A percentile compares a stretch with the other conserved stretches of the same genome.
These are phyloP conservation scores for Mechanitis messenoides DNA, from an alignment of 2,888 invertebrate species.

Conservation along the genomic window DNA sequence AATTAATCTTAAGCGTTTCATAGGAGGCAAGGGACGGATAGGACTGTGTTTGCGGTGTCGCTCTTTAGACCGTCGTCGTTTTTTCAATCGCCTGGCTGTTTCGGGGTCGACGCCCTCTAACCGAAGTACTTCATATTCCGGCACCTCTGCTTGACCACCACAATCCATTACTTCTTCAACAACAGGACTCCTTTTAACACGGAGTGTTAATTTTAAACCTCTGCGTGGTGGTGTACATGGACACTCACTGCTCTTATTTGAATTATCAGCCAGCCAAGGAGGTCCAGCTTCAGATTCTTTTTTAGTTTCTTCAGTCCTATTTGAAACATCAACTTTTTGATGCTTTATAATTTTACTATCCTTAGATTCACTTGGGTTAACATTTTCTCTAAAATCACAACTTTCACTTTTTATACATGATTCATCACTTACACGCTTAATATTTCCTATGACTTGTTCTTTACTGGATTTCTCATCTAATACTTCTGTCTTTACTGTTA, in stretches of 20 bases:
- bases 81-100: constrained; percentile 75
- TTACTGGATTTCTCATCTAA: constrained; percentile 39
- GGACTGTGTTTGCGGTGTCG: constrained; percentile 72
- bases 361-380: constrained; percentile 67
- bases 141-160: constrained; percentile 82
- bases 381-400: constrained; percentile 72
- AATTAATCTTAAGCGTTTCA: constrained; percentile 90
- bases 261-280: constrained; percentile 64
- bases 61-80: constrained; percentile 71
- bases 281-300: constrained; percentile 61
- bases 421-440: constrained; percentile 54
- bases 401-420: constrained; percentile 65
- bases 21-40: constrained; percentile 80
- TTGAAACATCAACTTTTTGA: constrained; percentile 55
- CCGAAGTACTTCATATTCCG: constrained; percentile 89
- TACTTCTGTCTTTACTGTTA: constrained; percentile 40
- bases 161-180: constrained; percentile 88
- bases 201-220: constrained; percentile 85
- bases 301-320: constrained; percentile 57
- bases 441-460: constrained; percentile 50
- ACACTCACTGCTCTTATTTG: constrained; percentile 66
- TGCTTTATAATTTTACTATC: constrained; percentile 61
- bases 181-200: constrained; percentile 91
- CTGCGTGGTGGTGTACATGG: constrained; percentile 78
- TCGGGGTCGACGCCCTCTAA: constrained; percentile 84